Evolutionary conservation across 1,140 invertebrate genomes (phyloP), one percentile per base, ranked within the genome.

Genomic region (Battus philenor): DNA sequence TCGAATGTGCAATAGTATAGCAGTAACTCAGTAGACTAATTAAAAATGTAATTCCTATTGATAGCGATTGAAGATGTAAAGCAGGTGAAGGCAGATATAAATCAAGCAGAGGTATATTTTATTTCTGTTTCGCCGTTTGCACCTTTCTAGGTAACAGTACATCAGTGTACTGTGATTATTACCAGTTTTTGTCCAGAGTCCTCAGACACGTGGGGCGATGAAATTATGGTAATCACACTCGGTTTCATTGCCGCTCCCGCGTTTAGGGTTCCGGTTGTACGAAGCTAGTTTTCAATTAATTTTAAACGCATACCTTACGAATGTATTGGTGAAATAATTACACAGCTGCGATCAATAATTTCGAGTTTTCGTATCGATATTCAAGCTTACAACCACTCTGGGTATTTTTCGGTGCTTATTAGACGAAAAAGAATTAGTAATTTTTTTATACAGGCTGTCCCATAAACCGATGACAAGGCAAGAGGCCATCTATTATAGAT

Each of bases 191-290:
- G 69, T 12, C 29, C 47, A 55, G 54, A 47, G 67, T 61, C 70
- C 33, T 47, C 67, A 50, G 68, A 78, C 74, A 78, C 70, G 74
- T 78, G 74, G 77, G 36, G 54, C 57, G 73, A 74, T 72, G 67
- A 68, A 81, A 81, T 81, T 78, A 81, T 74, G 71, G 74, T 81
- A 81, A 81, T 81, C 70, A 70, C 64, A 46, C 54, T 49, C 49
- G 51, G 60, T 61, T 69, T 65, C 71, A 68, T 64, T 68, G 61
- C 59, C 46, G 61, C 57, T 59, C 53, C 44, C 46, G 54, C 63
- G 63, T 56, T 71, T 66, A 68, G 67, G 62, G 68, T 48, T 61
- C 68, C 54, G 30, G 30, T 20, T 32, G 27, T 36, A 41, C 16
- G 38, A 26, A 17, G 20, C 38, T 41, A 41, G 38, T 27, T 41